phyloP scores from a whole-genome alignment of 2,888 invertebrate species.

The Lysandra coridon region DNA sequence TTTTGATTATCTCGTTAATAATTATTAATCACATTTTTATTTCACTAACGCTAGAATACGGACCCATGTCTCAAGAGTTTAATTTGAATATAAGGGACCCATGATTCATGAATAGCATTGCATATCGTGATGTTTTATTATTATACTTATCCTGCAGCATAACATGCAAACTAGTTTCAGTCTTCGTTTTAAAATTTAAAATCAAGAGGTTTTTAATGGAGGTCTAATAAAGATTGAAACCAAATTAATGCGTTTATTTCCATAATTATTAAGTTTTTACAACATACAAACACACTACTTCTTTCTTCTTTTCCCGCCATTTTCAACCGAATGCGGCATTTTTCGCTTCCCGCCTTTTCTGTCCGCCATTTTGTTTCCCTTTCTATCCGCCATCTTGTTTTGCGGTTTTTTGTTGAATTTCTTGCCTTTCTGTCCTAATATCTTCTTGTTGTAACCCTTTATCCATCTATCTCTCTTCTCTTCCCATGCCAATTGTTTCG shows the following conservation, averaged over 20 bases:
- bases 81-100: too few relatives aligned
- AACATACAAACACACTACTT: not conserved
- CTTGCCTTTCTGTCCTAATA: conserved; percentile 57
- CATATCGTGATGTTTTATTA: too few relatives aligned
- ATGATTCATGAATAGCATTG: too few relatives aligned
- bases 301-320: conserved; percentile 37
- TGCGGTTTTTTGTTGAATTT: conserved; percentile 45
- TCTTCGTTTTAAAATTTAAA: too few relatives aligned
- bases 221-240: not conserved
- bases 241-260: not conserved
- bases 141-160: too few relatives aligned
- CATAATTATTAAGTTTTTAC: not conserved
- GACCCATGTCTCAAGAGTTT: too few relatives aligned
- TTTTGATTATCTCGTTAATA: too few relatives aligned
- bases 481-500: conserved; percentile 92
- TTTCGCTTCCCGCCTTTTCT: conserved; percentile 59
- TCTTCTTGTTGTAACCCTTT: conserved; percentile 77
- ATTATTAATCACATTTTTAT: too few relatives aligned
- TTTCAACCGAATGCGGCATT: conserved; percentile 43
- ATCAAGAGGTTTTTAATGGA: not conserved
- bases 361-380: conserved; percentile 48
- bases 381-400: conserved; percentile 41
- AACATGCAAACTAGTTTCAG: too few relatives aligned
- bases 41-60: too few relatives aligned
- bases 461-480: conserved; percentile 84